These are phyloP conservation scores for Cenopis cana DNA, from an alignment of 2,888 invertebrate genomes.

Conservation along the genomic window DNA sequence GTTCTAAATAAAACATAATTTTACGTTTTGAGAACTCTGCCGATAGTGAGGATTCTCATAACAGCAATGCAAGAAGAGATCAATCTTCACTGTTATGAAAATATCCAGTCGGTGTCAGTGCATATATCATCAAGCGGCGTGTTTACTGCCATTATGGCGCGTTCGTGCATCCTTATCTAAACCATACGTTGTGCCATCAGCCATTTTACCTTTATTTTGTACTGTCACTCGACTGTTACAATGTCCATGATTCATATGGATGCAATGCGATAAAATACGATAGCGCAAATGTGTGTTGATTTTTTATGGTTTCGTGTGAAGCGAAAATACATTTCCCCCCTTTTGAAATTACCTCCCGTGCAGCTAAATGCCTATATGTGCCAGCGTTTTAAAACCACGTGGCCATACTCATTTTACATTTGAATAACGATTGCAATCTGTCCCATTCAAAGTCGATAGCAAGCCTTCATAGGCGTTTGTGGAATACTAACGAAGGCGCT, in stretches of 20 bases:
- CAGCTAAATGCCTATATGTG: constrained; percentile 26
- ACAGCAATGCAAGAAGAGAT: constrained; percentile 45
- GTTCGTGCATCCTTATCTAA: constrained; percentile 67
- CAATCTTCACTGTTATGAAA: constrained; percentile 54
- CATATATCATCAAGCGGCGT: constrained; percentile 53
- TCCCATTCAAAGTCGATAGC: constrained; percentile 41
- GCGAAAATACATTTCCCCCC: constrained; percentile 19
- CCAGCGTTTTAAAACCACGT: constrained; percentile 18
- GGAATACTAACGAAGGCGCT: constrained; percentile 42
- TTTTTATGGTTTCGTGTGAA: constrained; percentile 41
- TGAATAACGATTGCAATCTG: constrained; percentile 44
- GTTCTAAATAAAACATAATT: neutral
- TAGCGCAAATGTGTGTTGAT: constrained; percentile 41
- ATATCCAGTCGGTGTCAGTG: constrained; percentile 45
- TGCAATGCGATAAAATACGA: constrained; percentile 43
- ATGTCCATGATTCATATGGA: constrained; percentile 57
- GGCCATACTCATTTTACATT: constrained; percentile 36
- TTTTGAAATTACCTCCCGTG: constrained; percentile 23
- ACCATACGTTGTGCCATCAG: constrained; percentile 63
- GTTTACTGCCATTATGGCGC: constrained; percentile 63
- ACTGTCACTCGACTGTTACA: constrained; percentile 58
- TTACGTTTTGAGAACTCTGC: neutral
- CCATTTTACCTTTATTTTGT: constrained; percentile 60
- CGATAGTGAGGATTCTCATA: constrained; percentile 37
- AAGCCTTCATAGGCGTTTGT: constrained; percentile 38